Percentiles rank a stretch among this genome's conserved stretches.
These are phyloP conservation scores for Pantelozetes paolii DNA, from an alignment of 2,888 invertebrate genomes.

Conservation along the genomic window DNA sequence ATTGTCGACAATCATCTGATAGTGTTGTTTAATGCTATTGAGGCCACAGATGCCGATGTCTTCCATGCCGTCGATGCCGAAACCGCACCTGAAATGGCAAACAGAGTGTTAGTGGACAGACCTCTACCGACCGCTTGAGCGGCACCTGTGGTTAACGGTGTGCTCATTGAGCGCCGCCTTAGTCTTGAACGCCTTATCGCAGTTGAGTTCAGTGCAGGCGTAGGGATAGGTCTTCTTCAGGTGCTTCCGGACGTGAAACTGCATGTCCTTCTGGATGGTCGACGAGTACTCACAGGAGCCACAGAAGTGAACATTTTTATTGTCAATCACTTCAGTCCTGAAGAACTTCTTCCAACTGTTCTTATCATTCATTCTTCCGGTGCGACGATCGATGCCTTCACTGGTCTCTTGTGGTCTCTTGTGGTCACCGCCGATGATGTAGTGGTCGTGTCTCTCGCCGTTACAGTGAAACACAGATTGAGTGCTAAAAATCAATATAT, in stretches of 20 bases:
- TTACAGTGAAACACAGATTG: too few relatives aligned
- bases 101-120: too few relatives aligned
- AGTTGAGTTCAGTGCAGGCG: background rate
- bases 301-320: conserved; percentile 18
- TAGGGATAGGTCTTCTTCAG: conserved; percentile 16
- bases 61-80: conserved; percentile 28
- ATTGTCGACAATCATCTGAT: conserved; percentile 26
- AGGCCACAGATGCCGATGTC: conserved; percentile 20
- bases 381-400: too few relatives aligned
- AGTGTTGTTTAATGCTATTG: background rate
- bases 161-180: background rate
- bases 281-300: background rate
- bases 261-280: conserved; percentile 24
- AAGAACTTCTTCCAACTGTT: conserved; percentile 22
- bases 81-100: too few relatives aligned
- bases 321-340: conserved; percentile 21
- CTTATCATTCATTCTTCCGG: background rate
- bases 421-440: too few relatives aligned
- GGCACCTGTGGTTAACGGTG: background rate
- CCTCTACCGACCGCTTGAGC: too few relatives aligned
- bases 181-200: conserved; percentile 21
- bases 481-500: too few relatives aligned
- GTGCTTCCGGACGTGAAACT: conserved; percentile 7
- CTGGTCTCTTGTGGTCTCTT: too few relatives aligned
- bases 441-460: too few relatives aligned